A percentile compares a stretch with the other conserved stretches of the same genome.
Evolutionary conservation across 1,140 invertebrate genomes (phyloP).

Genomic region (Argopecten irradians): DNA sequence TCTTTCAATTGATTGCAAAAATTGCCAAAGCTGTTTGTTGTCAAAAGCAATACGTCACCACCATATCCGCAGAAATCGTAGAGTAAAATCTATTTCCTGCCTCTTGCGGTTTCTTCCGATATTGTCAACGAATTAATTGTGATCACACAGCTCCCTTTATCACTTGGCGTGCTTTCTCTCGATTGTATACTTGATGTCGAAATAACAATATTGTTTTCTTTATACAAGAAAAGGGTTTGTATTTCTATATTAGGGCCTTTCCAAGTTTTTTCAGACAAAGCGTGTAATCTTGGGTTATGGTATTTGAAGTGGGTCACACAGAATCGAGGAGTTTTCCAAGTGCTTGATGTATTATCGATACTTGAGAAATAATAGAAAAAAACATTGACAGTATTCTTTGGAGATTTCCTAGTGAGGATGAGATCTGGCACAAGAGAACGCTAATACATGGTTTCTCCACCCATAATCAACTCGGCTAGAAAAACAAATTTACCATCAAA

Average conservation of each 20-base stretch:
- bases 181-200: not conserved
- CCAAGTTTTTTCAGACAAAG: slow-evolving; percentile 17
- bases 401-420: not conserved
- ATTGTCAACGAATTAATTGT: slow-evolving; percentile 18
- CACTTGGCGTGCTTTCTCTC: not conserved
- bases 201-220: slow-evolving; percentile 19
- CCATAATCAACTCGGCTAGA: not conserved
- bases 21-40: slow-evolving; percentile 23
- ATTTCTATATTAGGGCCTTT: slow-evolving; percentile 12
- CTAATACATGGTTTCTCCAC: not conserved
- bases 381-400: not conserved
- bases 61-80: slow-evolving; percentile 40
- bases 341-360: slow-evolving; percentile 17
- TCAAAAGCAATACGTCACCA: slow-evolving; percentile 38
- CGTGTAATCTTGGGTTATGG: not conserved
- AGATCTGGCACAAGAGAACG: not conserved
- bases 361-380: slow-evolving; percentile 22
- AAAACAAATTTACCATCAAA: not conserved
- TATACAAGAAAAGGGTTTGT: not conserved
- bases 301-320: not conserved
- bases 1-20: slow-evolving; percentile 12
- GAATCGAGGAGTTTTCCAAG: not conserved
- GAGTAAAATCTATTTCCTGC: slow-evolving; percentile 41
- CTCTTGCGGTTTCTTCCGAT: slow-evolving; percentile 14
- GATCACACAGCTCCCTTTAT: not conserved